Evolutionary conservation across 2,888 invertebrate species (phyloP).

Genomic region (Melangyna quadrimaculata): DNA sequence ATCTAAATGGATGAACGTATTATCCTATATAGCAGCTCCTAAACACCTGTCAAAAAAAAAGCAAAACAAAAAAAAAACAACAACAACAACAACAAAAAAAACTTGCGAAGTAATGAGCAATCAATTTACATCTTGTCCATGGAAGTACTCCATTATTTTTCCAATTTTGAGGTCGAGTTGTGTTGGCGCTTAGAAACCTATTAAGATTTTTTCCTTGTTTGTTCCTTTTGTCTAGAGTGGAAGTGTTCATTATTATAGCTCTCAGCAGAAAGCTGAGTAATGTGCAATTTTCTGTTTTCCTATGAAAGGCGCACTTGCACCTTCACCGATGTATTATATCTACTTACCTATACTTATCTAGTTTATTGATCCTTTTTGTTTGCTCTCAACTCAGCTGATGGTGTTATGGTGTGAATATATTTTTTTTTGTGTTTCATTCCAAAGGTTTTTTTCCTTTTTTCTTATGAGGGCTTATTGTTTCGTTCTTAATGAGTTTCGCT

Average conservation of each 20-base stretch:
- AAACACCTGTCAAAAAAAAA: not conserved
- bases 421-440: not conserved
- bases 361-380: slow-evolving; percentile 68
- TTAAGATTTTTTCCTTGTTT: slow-evolving; percentile 33
- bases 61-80: not conserved
- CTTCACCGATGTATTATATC: slow-evolving; percentile 13
- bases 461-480: slow-evolving; percentile 59
- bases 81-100: not conserved
- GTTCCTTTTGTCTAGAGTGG: slow-evolving; percentile 34
- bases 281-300: slow-evolving; percentile 43
- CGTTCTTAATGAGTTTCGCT: slow-evolving; percentile 64
- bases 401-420: slow-evolving; percentile 54
- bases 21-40: not conserved
- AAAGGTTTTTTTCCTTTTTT: slow-evolving; percentile 7
- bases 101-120: slow-evolving; percentile 13
- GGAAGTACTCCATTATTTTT: slow-evolving; percentile 26
- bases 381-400: slow-evolving; percentile 39
- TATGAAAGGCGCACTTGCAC: slow-evolving; percentile 5
- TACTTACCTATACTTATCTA: too few relatives aligned
- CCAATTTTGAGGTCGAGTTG: slow-evolving; percentile 30
- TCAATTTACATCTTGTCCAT: slow-evolving; percentile 33
- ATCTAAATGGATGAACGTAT: slow-evolving; percentile 10
- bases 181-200: slow-evolving; percentile 42
- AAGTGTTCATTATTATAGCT: slow-evolving; percentile 58
- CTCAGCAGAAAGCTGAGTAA: slow-evolving; percentile 45